A percentile compares a stretch with the other conserved stretches of the same genome.
These are phyloP conservation scores for Hylyphantes graminicola DNA, from an alignment of 1,140 invertebrate genomes.

Conservation along the genomic window DNA sequence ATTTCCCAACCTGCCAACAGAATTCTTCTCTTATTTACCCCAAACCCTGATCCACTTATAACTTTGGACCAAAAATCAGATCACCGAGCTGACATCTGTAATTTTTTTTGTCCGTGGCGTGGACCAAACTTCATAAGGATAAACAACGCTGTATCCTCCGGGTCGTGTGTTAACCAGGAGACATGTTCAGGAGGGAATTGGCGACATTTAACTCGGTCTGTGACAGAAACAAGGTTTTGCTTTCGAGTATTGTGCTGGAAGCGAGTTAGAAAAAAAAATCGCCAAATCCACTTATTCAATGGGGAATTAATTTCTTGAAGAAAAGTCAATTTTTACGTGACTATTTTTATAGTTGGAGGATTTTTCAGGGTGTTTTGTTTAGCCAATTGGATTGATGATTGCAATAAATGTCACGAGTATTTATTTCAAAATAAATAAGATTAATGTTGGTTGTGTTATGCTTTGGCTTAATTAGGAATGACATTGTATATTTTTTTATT, in stretches of 20 bases:
- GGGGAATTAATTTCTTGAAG: constrained; percentile 6
- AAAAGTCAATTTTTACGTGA: constrained; percentile 11
- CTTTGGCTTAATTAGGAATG: too few relatives aligned
- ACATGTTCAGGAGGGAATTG: constrained; percentile 18
- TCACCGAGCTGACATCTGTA: not conserved
- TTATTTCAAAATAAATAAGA: too few relatives aligned
- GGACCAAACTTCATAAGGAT: not conserved
- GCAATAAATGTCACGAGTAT: too few relatives aligned
- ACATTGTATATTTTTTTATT: too few relatives aligned
- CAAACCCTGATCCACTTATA: constrained; percentile 22
- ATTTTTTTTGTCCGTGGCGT: not conserved
- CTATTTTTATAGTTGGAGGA: not conserved
- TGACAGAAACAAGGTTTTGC: constrained; percentile 28
- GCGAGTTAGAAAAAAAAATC: not conserved
- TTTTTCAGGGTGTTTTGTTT: not conserved
- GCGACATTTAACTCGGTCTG: constrained; percentile 7
- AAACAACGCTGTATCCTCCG: not conserved
- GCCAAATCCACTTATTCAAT: not conserved
- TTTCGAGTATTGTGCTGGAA: not conserved
- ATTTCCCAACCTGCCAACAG: not conserved
- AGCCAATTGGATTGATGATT: not conserved
- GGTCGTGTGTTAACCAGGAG: not conserved
- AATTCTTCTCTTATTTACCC: constrained; percentile 4
- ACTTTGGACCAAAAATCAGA: constrained; percentile 17
- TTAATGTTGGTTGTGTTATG: too few relatives aligned